Base-by-base conservation (phyloP, 1,140 invertebrate genomes). In the Philotrypesis tridentata region DNA sequence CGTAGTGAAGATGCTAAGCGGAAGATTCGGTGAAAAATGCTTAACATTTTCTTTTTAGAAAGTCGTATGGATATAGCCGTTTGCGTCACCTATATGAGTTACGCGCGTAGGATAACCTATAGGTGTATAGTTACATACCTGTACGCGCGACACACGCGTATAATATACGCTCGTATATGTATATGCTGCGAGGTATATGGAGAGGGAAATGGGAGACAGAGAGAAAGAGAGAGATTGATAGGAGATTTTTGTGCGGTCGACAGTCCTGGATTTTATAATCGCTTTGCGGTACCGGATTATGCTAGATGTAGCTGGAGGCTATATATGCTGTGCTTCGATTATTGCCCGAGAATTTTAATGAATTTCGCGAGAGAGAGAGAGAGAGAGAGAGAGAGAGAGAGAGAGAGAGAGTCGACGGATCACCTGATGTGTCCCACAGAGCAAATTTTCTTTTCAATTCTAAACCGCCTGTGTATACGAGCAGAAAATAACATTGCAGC, bases 31-130 rank as follows among this genome's bases (percentile, higher is more conserved):
- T n/a, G 48, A 55, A 55, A 55, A 55, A n/a, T 55, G 17, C 14
- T 55, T 5, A n/a, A 29, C 25, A 25, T 65, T 65, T 65, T 27
- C 63, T 65, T 65, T 65, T 65, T 29, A 65, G 63, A 65, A 65
- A 65, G 63, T 65, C 25, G 25, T 27, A 63, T 48, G 17, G 43
- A 14, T 48, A 17, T 14, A 48, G 11, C 6, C 7, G 48, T 55
- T 55, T 55, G 48, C 48, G 48, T 55, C 48, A 55, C 48, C 48
- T 55, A 55, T 55, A n/a, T 17, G 48, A 55, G 48, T 55, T 55
- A 55, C 21, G 48, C 4, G 48, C 48, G 17, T 55, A 8, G 48
- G 48, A 21, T 55, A n/a, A n/a, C n/a, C n/a, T n/a, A n/a, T n/a
- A 43, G 12, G 40, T 4, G 40, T 37, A 37, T 37, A 37, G 3